phyloP scores from a whole-genome alignment of 2,888 invertebrate species.

The Volucella inanis region DNA sequence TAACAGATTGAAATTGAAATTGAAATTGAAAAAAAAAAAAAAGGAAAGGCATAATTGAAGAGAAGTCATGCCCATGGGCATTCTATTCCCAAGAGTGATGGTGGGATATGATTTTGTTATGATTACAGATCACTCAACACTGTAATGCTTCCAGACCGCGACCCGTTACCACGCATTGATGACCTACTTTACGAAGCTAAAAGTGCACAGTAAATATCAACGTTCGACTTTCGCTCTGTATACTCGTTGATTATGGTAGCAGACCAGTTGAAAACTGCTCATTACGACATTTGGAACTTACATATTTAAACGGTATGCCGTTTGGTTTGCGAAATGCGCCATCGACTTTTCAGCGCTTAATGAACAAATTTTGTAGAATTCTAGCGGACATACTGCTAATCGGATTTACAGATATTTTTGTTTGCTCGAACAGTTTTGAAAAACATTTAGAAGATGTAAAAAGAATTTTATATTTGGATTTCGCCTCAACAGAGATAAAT shows the following conservation, averaged over 20 bases:
- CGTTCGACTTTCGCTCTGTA: too few relatives aligned
- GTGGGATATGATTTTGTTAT: too few relatives aligned
- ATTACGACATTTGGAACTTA: slow-evolving; percentile 6
- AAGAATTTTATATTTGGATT: slow-evolving; percentile 23
- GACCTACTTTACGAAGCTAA: too few relatives aligned
- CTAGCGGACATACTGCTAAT: neutral
- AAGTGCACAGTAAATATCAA: too few relatives aligned
- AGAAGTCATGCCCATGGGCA: slow-evolving; percentile 80
- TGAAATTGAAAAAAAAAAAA: slow-evolving; percentile 76
- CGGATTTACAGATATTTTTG: neutral
- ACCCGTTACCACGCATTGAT: too few relatives aligned
- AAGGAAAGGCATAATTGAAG: slow-evolving; percentile 79
- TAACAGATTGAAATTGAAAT: too few relatives aligned
- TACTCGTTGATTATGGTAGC: too few relatives aligned
- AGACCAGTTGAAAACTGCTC: neutral
- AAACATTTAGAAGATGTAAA: neutral
- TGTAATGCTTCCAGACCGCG: too few relatives aligned
- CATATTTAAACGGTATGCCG: slow-evolving; percentile 6
- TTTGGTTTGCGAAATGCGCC: slow-evolving; percentile 25
- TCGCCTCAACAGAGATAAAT: slow-evolving; percentile 11
- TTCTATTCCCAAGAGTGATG: slow-evolving; percentile 67
- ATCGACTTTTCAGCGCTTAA: slow-evolving; percentile 13
- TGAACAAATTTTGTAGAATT: neutral
- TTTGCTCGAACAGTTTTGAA: neutral
- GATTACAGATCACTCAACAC: too few relatives aligned